Evolutionary conservation across 2,888 invertebrate genomes (phyloP), one percentile per base, ranked within the genome.

Genomic region (Reticulitermes lucifugus): DNA sequence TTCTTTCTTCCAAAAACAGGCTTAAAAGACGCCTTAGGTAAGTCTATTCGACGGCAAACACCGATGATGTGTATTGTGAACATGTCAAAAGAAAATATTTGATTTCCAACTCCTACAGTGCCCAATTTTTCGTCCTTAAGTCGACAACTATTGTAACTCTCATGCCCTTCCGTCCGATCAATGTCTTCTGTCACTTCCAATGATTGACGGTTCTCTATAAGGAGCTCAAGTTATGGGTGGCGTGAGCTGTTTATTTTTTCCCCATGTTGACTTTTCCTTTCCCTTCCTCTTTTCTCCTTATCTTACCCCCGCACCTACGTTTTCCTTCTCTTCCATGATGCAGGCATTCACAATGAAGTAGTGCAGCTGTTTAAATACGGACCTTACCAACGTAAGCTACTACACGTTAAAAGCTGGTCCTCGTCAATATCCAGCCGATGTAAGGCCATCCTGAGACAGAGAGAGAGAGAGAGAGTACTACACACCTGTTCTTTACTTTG

Each of bases 151-250:
- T 65, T 65, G 65, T 12, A 65, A 25, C 25, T 25, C 14, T 55
- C 4, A 9, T 10, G 4, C 25, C 65, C 46, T 12, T 12, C 12
- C 46, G 10, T 9, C 65, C 25, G 25, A 80, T 59, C 79, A 79
- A 79, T 79, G 79, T 2, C 18, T 29, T 25, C 79, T 55, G 79
- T 79, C 80, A 59, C 60, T 80, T 59, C 35, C 29, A 2, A 55
- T 80, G 80, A 80, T 80, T 60, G 80, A 80, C 80, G 80, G 80
- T 59, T 80, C 22, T 41, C 29, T 80, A 80, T 60, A 80, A 80
- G 80, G 60, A 9, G 80, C 59, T 59, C 29, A 51, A 59, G 25
- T 51, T 55, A 79, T 29, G 55, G 14, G 18, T 29, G 59, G 79
- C 79, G 80, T 80, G 60, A 80, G 59, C 59, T 80, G 80, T 80